phyloP scores from a whole-genome alignment of 2,113 vertebrate genomes.

The Zootoca vivipara region DNA sequence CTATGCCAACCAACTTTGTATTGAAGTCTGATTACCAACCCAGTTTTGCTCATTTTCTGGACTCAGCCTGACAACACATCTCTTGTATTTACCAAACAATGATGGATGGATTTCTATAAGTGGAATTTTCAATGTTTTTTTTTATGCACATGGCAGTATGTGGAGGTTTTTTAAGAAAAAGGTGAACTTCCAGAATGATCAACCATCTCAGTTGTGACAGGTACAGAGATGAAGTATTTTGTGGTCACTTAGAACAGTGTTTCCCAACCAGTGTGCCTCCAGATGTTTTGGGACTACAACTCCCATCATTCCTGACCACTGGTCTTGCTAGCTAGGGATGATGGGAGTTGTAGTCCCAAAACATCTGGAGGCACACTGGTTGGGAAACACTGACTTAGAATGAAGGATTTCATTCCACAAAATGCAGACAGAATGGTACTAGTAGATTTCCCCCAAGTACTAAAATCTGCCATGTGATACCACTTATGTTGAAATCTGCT shows the following conservation, averaged over 20 bases:
- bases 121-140: background rate
- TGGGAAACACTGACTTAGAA: too few relatives aligned
- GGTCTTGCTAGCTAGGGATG: too few relatives aligned
- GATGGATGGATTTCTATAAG: background rate
- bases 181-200: background rate
- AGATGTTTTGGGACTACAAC: too few relatives aligned
- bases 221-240: conserved; percentile 15
- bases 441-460: conserved; percentile 7
- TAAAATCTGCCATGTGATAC: conserved; percentile 25
- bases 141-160: background rate
- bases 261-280: too few relatives aligned
- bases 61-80: too few relatives aligned
- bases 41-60: background rate
- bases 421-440: conserved; percentile 17
- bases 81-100: background rate
- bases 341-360: too few relatives aligned
- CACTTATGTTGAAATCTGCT: conserved; percentile 39
- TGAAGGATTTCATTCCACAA: background rate
- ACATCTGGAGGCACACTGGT: too few relatives aligned
- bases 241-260: conserved; percentile 29
- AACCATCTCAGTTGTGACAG: fast-evolving
- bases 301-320: too few relatives aligned
- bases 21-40: background rate
- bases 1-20: background rate
- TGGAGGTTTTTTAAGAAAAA: background rate